These are phyloP conservation scores for Epicampocera succincta DNA, from an alignment of 2,888 invertebrate species.

Conservation along the genomic window DNA sequence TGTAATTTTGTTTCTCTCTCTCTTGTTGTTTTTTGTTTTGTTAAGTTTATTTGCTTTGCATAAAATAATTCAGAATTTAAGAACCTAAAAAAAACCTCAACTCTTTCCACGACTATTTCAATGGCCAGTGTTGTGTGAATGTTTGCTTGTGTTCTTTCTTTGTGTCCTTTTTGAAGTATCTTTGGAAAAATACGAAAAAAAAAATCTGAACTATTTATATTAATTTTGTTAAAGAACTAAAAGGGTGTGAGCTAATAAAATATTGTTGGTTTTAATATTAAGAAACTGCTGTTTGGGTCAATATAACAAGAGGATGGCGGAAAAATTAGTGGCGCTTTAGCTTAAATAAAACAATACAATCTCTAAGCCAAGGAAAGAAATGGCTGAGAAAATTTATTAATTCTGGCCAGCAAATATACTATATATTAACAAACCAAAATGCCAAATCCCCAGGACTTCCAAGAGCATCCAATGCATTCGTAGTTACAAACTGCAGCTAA, in stretches of 20 bases:
- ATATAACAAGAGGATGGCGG: background rate
- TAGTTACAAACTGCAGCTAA: too few species aligned
- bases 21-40: background rate
- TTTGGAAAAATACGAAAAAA: background rate
- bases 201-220: background rate
- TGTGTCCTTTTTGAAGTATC: constrained; percentile 8
- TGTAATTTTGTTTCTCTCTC: background rate
- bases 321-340: background rate
- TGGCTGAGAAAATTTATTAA: too few species aligned
- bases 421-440: too few species aligned
- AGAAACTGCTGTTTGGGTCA: background rate
- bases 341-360: too few species aligned
- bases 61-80: constrained; percentile 33
- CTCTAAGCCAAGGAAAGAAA: too few species aligned
- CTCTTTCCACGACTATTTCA: constrained; percentile 36
- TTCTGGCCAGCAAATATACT: too few species aligned
- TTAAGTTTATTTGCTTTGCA: constrained; percentile 6
- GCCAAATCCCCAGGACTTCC: too few species aligned
- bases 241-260: constrained; percentile 28
- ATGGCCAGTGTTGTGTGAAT: constrained; percentile 33
- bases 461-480: too few species aligned
- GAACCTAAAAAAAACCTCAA: background rate
- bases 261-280: background rate
- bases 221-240: constrained; percentile 18
- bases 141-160: background rate